Evolutionary conservation across 2,113 vertebrate species (phyloP), one percentile per base, ranked within the genome.

Genomic region (Micronycteris hirsuta): DNA sequence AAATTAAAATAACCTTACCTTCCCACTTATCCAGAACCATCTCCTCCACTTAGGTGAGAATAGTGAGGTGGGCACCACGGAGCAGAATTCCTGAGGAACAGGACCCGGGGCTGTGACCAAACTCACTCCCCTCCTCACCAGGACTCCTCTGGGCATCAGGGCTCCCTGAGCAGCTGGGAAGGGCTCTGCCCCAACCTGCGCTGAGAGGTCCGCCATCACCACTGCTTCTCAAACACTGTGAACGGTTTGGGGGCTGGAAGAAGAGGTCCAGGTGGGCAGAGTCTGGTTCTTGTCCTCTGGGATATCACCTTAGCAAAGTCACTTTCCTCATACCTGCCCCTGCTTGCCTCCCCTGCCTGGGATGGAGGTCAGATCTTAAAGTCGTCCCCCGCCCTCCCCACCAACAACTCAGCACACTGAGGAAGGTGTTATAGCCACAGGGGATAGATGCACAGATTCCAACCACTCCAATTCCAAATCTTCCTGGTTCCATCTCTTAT

Each of bases 1-100:
- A 96, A 98, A 98, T 98, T 98, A 98, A 98, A 98, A 98, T 97
- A 97, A 95, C 95, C 67, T 76, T 80, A 93, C 88, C 97, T 90
- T 94, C 81, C 97, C 94, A 96, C 96, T 80, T 0, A 0, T 96
- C 97, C 96, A 98, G 97, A 98, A 97, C 97, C 95, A 97, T 22
- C 38, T 91, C 65, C 96, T 86, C 47, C 67, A 38, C 77, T 76
- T 10, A 82, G 52, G 17, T 76, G 6, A 5, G 26, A 28, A 2
- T 4, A 61, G 16, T 0, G 1, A 41, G 36, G 8, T 8, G 9
- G 38, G 49, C 2, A 38, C 36, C 19, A 4, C 3, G 20, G 68
- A 81, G 43, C 52, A 28, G 52, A 19, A 85, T 15, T 12, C 13
- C 26, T 31, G 38, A 63, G 33, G 45, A 41, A 47, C 26, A 65